Percentiles rank a stretch among this genome's conserved stretches.
Conservation (phyloP, 2,113 vertebrate genomes). For the Rhadina sibilatrix region DNA sequence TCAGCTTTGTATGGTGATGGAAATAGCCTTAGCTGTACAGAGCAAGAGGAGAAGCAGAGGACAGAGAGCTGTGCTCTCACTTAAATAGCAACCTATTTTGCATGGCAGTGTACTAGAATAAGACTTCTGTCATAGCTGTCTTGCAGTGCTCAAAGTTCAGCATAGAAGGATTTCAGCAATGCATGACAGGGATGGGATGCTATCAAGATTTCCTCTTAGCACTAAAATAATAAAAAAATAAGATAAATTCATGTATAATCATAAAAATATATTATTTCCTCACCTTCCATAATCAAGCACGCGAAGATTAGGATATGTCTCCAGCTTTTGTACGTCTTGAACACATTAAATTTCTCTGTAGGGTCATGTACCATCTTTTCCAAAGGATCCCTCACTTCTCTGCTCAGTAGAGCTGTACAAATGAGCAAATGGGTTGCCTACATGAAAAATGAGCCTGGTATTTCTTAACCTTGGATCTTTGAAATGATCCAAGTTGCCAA, state of each 20-base stretch:
- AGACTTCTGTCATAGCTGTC: not conserved
- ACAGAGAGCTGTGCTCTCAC: not conserved
- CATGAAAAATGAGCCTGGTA: not conserved
- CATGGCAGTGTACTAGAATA: not conserved
- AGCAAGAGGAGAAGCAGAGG: not conserved
- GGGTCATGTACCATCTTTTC: accelerated
- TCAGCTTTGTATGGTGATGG: not conserved
- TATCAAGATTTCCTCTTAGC: not conserved
- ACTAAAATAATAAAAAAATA: not conserved
- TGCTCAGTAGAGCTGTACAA: not conserved
- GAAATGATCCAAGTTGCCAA: not conserved
- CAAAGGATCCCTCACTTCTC: not conserved
- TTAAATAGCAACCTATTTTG: not conserved
- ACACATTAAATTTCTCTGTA: not conserved
- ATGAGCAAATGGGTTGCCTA: not conserved
- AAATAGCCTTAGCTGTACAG: not conserved
- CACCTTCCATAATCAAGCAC: not conserved
- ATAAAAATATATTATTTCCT: not conserved
- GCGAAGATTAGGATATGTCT: not conserved
- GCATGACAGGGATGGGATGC: not conserved
- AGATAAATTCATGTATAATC: not conserved
- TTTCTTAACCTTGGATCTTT: not conserved
- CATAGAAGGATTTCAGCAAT: not conserved
- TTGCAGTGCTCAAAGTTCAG: not conserved
- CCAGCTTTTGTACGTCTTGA: not conserved